Base-by-base conservation (phyloP, 2,888 invertebrate species). In the Plagodis pulveraria region DNA sequence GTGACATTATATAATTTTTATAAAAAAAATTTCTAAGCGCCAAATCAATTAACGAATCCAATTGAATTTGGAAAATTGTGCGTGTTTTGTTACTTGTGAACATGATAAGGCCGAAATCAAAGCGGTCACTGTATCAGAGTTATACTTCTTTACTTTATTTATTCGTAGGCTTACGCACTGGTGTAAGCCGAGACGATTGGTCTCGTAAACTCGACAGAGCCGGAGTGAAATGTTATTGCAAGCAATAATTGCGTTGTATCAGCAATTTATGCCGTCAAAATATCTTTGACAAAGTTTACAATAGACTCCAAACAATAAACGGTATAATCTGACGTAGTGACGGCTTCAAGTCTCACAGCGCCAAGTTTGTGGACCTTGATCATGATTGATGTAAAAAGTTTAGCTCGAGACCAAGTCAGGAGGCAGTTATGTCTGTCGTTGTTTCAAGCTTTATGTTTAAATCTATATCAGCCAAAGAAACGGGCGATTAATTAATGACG, bases 381-480 rank as follows among this genome's bases (percentile, higher is more conserved):
- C 70, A 60, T 71, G 70, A 71, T 67, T 67, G 70, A 71, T 71
- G 66, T 69, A n/a, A n/a, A n/a, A n/a, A n/a, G n/a, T n/a, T n/a
- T n/a, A n/a, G n/a, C n/a, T n/a, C n/a, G n/a, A n/a, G n/a, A n/a
- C n/a, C n/a, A n/a, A n/a, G n/a, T n/a, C n/a, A n/a, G n/a, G n/a
- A n/a, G n/a, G n/a, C n/a, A n/a, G n/a, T n/a, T n/a, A n/a, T n/a
- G n/a, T n/a, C n/a, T n/a, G n/a, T n/a, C n/a, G n/a, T n/a, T n/a
- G 69, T 69, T 65, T 66, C 46, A 53, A 56, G 54, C 58, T 62
- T n/a, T n/a, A n/a, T n/a, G n/a, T 49, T 32, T 32, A 58, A 42
- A 47, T 52, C 49, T 58, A 49, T 46, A 50, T 54, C 54, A 50
- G 43, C 46, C 47, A 46, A 55, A 47, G 43, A 59, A 50, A 55